A percentile compares a stretch with the other conserved stretches of the same genome.
These are phyloP conservation scores for Parazoanthus atlanticus DNA, from an alignment of 92 coral and sea anemone genomes.

Conservation along the genomic window DNA sequence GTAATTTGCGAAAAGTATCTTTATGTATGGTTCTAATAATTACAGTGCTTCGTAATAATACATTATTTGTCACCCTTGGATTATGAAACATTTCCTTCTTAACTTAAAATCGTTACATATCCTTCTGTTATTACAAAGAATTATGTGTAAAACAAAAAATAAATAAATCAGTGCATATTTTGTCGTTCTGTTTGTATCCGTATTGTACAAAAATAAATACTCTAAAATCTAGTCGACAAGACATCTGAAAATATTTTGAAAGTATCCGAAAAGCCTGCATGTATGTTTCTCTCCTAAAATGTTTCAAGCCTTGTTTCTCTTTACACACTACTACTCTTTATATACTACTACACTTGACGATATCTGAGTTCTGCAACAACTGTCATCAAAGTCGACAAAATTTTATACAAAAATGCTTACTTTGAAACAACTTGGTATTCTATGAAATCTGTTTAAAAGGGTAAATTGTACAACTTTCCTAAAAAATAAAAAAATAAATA, in stretches of 20 bases:
- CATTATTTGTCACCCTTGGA: background rate
- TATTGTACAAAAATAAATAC: constrained; percentile 15
- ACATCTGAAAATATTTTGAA: background rate
- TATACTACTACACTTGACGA: background rate
- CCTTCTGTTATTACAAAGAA: too few species aligned
- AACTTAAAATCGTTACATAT: background rate
- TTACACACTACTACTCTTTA: background rate
- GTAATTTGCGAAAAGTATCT: background rate
- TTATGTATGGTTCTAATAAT: background rate
- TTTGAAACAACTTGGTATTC: background rate
- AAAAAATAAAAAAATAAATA: background rate
- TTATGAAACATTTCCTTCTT: background rate
- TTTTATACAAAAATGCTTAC: background rate
- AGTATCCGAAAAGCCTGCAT: background rate
- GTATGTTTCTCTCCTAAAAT: background rate
- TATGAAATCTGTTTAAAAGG: background rate
- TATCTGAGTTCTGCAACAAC: too few species aligned
- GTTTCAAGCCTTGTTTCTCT: background rate
- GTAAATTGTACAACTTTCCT: background rate
- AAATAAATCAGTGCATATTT: background rate
- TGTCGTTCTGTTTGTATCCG: background rate
- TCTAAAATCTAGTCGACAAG: background rate
- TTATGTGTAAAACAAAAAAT: background rate
- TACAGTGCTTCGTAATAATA: background rate
- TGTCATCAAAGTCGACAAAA: background rate